phyloP scores from a whole-genome alignment of 2,797 vertebrate genomes.

The Pseudocheirus occidentalis region DNA sequence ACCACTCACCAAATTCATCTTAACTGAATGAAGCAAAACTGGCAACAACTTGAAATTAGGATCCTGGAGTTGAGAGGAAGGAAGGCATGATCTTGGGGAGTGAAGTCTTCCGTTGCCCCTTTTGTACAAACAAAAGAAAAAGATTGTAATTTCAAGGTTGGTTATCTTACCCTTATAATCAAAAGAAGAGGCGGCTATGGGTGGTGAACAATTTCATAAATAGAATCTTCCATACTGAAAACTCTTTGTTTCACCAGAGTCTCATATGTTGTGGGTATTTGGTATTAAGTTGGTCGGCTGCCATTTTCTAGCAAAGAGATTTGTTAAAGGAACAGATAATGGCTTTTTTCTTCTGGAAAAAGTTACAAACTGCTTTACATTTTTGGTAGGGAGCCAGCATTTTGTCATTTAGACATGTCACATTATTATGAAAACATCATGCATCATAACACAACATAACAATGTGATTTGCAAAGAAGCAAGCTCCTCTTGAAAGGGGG shows the following conservation, averaged over 20 bases:
- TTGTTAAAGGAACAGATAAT: constrained; percentile 72
- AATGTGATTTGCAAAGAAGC: constrained; percentile 79
- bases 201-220: constrained; percentile 61
- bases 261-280: constrained; percentile 68
- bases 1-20: background rate
- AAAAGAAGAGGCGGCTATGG: constrained; percentile 54
- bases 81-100: background rate
- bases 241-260: constrained; percentile 69
- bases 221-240: constrained; percentile 64
- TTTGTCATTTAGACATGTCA: constrained; percentile 80
- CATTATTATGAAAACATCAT: constrained; percentile 80
- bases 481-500: constrained; percentile 59
- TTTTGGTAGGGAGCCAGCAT: constrained; percentile 81
- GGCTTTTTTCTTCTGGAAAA: constrained; percentile 51
- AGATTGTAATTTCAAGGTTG: constrained; percentile 65
- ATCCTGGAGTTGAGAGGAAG: constrained; percentile 11
- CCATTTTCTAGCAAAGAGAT: constrained; percentile 70
- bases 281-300: constrained; percentile 70
- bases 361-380: constrained; percentile 65
- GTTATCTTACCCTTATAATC: constrained; percentile 57
- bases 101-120: background rate
- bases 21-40: constrained; percentile 56
- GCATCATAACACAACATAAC: constrained; percentile 77
- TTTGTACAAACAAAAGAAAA: constrained; percentile 54
- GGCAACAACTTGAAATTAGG: constrained; percentile 11